These are phyloP conservation scores for Prunella himalayana DNA, from an alignment of 2,113 vertebrate genomes.

Conservation along the genomic window DNA sequence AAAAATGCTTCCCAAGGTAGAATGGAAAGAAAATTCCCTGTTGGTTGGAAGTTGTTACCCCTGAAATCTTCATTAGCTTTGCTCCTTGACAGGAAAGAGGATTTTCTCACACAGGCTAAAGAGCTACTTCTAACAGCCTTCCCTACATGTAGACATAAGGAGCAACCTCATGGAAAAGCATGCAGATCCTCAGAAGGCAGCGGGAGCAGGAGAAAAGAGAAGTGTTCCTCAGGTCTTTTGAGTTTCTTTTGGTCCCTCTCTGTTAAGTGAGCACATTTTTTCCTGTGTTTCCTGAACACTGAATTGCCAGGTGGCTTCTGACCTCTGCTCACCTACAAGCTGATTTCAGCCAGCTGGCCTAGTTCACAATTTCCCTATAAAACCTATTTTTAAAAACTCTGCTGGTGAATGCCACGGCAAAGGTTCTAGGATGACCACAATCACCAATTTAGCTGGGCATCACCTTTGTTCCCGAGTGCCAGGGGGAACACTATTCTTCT, in stretches of 20 bases:
- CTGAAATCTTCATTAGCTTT: background rate
- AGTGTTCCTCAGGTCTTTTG: accelerated
- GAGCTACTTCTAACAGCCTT: background rate
- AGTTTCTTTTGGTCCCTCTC: background rate
- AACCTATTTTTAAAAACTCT: background rate
- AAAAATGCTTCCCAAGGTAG: background rate
- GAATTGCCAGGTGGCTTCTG: background rate
- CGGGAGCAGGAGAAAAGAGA: background rate
- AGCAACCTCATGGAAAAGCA: background rate
- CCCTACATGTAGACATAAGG: background rate
- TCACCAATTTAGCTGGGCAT: background rate
- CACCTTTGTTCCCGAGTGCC: background rate
- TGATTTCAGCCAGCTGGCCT: background rate
- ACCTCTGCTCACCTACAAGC: background rate
- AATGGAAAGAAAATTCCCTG: background rate
- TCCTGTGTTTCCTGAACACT: background rate
- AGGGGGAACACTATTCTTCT: background rate
- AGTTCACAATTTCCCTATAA: background rate
- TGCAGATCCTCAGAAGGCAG: background rate
- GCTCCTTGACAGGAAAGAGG: background rate
- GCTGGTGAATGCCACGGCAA: accelerated
- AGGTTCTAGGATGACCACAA: background rate
- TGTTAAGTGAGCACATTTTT: background rate
- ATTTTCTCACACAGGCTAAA: background rate
- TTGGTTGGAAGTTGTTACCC: background rate